Evolutionary conservation across 2,113 vertebrate genomes (phyloP), one percentile per base, ranked within the genome.

Genomic region (Pungitius pungitius): DNA sequence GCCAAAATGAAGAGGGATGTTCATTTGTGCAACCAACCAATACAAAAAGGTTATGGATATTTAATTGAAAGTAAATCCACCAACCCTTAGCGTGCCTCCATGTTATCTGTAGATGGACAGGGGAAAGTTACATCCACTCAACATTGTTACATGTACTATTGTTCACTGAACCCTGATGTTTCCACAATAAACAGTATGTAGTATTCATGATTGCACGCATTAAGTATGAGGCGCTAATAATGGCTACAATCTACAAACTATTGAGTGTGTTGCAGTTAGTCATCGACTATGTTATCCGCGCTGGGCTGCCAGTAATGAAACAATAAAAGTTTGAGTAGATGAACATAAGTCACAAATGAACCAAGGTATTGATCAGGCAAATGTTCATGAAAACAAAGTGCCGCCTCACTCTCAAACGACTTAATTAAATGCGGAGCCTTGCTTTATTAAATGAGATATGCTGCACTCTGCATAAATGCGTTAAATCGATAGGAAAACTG

Each of bases 371-470:
- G 59, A 89, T 84, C 89, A 78, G 39, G 80, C 35, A 75, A 80
- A 85, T 71, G 82, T 89, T 92, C 84, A 81, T 88, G 73, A 82
- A 87, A 87, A 84, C 68, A 89, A 86, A 88, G 73, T 78, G 80
- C 62, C 63, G 72, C 57, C 64, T 74, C 81, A 82, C 80, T 84
- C 64, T 39, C 65, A 81, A 89, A 76, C 7, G 6, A 79, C 78
- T 84, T 88, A 90, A 91, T 87, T 73, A 85, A 87, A 92, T 84
- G 82, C 86, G 87, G 67, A 75, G 78, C 63, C 76, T 71, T 22
- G 54, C 77, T 79, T 85, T 92, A 91, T 93, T 88, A 90, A 91
- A 90, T 85, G 87, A 87, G 77, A 91, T 87, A 88, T 85, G 85
- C 85, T 74, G 67, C 84, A 83, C 83, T 85, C 83, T 80, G 87